These are phyloP conservation scores for Nymphicus hollandicus DNA, from an alignment of 2,113 vertebrate species.

Conservation along the genomic window DNA sequence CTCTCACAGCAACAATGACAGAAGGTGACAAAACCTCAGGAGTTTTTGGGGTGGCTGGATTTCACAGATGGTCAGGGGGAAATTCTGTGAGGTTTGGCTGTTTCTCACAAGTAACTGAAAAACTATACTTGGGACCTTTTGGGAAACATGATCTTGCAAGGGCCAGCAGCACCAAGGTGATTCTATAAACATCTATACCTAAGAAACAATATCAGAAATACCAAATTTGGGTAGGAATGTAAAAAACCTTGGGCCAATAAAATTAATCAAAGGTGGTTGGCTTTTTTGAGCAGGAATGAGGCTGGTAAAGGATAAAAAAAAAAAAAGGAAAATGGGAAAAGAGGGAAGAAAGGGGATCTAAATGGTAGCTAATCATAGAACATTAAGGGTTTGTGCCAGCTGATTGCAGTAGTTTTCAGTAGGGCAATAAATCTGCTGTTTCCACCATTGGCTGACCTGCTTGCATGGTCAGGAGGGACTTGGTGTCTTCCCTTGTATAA, in stretches of 20 bases:
- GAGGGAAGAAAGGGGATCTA: neutral
- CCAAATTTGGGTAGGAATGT: neutral
- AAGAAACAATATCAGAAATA: neutral
- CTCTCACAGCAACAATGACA: neutral
- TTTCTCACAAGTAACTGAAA: neutral
- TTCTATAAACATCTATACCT: neutral
- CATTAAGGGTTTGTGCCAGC: neutral
- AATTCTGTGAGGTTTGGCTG: neutral
- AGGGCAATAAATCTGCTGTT: neutral
- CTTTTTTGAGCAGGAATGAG: neutral
- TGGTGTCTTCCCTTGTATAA: rapidly evolving
- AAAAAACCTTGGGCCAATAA: neutral
- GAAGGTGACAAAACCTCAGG: neutral
- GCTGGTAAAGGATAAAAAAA: neutral
- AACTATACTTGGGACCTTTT: neutral
- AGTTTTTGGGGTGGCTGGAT: neutral
- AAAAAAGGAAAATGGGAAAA: neutral
- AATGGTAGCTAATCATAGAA: neutral
- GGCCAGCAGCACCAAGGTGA: rapidly evolving
- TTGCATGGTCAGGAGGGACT: neutral
- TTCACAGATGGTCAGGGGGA: neutral
- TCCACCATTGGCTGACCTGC: neutral
- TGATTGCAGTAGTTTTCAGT: neutral
- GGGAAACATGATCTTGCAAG: neutral
- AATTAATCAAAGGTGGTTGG: neutral